Conservation (phyloP, 2,113 vertebrate species). For the Alectura lathami region DNA sequence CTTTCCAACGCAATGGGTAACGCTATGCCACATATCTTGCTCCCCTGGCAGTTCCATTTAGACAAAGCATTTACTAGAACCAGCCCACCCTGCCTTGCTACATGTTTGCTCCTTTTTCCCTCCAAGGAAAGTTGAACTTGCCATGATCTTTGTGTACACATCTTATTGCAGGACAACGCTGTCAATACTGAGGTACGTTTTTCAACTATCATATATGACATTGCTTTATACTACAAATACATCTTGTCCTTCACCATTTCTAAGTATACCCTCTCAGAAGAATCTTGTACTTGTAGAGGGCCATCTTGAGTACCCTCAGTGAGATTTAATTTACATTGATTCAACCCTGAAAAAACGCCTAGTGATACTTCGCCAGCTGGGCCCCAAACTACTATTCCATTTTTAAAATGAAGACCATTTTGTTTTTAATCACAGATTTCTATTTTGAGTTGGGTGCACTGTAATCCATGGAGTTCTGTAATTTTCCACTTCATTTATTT, state of each 20-base stretch:
- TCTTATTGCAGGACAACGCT: not conserved
- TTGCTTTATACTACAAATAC: not conserved
- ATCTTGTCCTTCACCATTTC: not conserved
- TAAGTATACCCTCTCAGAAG: not conserved
- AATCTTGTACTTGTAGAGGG: not conserved
- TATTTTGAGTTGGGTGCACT: slow-evolving; percentile 62
- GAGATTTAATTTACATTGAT: not conserved
- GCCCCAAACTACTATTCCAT: slow-evolving; percentile 36
- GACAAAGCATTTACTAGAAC: not conserved
- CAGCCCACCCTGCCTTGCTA: not conserved
- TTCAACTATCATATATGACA: rapidly evolving
- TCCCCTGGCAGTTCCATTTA: rapidly evolving
- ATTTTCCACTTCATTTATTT: slow-evolving; percentile 65
- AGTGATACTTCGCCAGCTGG: slow-evolving; percentile 16
- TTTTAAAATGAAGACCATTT: slow-evolving; percentile 34
- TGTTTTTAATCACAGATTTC: slow-evolving; percentile 62
- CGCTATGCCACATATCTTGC: not conserved
- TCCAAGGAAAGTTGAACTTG: not conserved
- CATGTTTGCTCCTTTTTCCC: not conserved
- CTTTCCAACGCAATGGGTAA: not conserved
- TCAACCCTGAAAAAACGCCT: slow-evolving; percentile 8
- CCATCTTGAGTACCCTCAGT: not conserved
- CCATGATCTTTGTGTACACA: rapidly evolving
- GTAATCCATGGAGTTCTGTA: slow-evolving; percentile 63
- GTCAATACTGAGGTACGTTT: not conserved